Evolutionary conservation across 2,888 invertebrate species (phyloP).

Genomic region (Troilus luridus): DNA sequence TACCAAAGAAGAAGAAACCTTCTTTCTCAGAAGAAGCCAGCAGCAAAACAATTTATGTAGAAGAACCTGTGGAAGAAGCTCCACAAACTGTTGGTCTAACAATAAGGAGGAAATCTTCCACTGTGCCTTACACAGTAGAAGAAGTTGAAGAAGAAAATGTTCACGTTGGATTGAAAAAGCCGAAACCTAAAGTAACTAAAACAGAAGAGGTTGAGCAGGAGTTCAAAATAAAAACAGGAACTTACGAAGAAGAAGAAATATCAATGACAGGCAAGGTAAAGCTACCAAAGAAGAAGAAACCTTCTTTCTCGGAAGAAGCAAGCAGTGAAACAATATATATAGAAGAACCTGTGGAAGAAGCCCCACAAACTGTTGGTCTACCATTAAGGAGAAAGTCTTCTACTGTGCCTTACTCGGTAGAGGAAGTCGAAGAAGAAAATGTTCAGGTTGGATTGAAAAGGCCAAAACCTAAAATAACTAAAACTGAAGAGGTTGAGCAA

Average conservation of each 20-base stretch:
- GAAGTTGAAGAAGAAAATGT: slow-evolving; percentile 75
- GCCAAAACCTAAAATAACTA: slow-evolving; percentile 72
- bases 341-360: slow-evolving; percentile 75
- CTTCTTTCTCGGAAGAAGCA: slow-evolving; percentile 84
- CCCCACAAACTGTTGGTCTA: slow-evolving; percentile 69
- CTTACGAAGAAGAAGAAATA: slow-evolving; percentile 90
- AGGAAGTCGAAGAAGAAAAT: slow-evolving; percentile 74
- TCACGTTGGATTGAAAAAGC: slow-evolving; percentile 68
- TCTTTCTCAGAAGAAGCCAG: slow-evolving; percentile 85
- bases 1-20: slow-evolving; percentile 79
- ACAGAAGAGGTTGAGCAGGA: slow-evolving; percentile 92
- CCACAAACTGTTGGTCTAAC: slow-evolving; percentile 68
- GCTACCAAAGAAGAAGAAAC: slow-evolving; percentile 78
- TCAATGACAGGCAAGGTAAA: slow-evolving; percentile 88
- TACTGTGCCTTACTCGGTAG: slow-evolving; percentile 72
- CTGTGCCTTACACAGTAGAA: slow-evolving; percentile 73
- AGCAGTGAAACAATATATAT: slow-evolving; percentile 74
- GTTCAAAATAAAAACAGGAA: slow-evolving; percentile 87
- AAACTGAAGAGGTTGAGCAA: slow-evolving; percentile 89
- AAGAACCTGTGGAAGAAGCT: slow-evolving; percentile 76
- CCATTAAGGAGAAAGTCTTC: slow-evolving; percentile 67
- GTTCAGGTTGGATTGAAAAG: slow-evolving; percentile 69
- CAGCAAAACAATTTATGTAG: slow-evolving; percentile 73
- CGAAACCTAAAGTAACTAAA: slow-evolving; percentile 69
- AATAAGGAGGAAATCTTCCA: slow-evolving; percentile 67